Evolutionary conservation across 2,888 invertebrate species (phyloP).

Genomic region (Amiota mariae): DNA sequence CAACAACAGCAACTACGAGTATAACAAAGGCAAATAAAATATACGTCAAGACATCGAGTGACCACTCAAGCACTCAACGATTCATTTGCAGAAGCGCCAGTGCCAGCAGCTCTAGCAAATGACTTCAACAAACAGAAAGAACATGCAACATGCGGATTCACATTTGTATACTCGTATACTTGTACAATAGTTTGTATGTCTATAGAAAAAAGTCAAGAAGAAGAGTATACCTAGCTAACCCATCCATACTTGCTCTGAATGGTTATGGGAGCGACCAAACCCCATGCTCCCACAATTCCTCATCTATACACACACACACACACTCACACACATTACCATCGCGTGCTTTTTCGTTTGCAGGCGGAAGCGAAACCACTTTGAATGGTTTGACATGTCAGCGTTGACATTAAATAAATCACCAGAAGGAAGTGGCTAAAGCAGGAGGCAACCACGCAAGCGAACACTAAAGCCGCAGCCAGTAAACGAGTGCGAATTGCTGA

Average conservation of each 20-base stretch:
- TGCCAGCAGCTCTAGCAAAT: conserved; percentile 2
- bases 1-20: background rate
- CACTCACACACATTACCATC: conserved; percentile 41
- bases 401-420: conserved; percentile 68
- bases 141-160: conserved; percentile 24
- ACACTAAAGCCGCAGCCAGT: background rate
- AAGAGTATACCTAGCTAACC: background rate
- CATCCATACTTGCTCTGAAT: background rate
- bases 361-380: conserved; percentile 66
- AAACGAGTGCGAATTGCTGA: background rate
- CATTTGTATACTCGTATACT: conserved; percentile 24
- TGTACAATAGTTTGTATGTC: conserved; percentile 15
- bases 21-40: conserved; percentile 22
- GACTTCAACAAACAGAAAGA: conserved; percentile 31
- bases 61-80: conserved; percentile 28
- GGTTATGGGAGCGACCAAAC: background rate
- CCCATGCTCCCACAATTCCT: background rate
- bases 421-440: conserved; percentile 35
- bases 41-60: conserved; percentile 25
- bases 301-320: background rate
- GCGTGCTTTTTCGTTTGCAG: conserved; percentile 62
- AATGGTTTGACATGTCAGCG: conserved; percentile 69
- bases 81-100: conserved; percentile 39
- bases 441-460: background rate
- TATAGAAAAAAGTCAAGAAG: background rate